These are phyloP conservation scores for Drosophila miranda DNA, from an alignment of 1,140 invertebrate genomes.

Conservation along the genomic window DNA sequence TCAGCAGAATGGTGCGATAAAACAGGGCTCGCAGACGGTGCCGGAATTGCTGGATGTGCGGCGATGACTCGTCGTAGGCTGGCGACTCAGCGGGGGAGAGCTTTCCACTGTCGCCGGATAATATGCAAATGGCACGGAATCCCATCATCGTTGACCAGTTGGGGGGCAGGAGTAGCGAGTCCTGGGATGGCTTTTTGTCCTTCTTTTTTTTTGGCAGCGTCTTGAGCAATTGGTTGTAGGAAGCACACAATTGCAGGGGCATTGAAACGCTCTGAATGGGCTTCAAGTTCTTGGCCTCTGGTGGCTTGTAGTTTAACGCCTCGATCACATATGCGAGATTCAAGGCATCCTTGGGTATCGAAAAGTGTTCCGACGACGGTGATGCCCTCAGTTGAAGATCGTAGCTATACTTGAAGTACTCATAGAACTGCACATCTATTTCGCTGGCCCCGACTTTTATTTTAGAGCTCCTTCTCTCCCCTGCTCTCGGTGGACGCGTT, in stretches of 20 bases:
- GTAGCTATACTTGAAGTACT: slow-evolving; percentile 73
- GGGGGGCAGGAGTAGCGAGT: slow-evolving; percentile 44
- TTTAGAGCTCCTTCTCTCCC: neutral
- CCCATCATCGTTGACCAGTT: slow-evolving; percentile 72
- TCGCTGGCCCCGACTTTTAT: neutral
- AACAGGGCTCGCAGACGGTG: slow-evolving; percentile 62
- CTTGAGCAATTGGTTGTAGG: slow-evolving; percentile 38
- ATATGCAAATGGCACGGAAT: slow-evolving; percentile 70
- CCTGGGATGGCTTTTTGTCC: neutral
- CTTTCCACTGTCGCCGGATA: slow-evolving; percentile 40
- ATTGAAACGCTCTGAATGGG: slow-evolving; percentile 15
- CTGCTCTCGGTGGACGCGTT: neutral
- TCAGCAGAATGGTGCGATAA: slow-evolving; percentile 63
- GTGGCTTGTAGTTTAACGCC: slow-evolving; percentile 26
- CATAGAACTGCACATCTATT: slow-evolving; percentile 32
- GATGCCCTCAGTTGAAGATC: slow-evolving; percentile 46
- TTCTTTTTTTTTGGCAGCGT: slow-evolving; percentile 1
- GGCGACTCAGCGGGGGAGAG: neutral
- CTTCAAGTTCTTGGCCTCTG: neutral
- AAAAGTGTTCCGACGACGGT: neutral
- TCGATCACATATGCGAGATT: slow-evolving; percentile 26
- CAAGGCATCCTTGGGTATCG: slow-evolving; percentile 20
- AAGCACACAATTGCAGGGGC: slow-evolving; percentile 17
- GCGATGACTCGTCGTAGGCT: slow-evolving; percentile 30
- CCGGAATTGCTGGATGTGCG: slow-evolving; percentile 53